These are phyloP conservation scores for Oreochromis grahami DNA, from an alignment of 2,797 vertebrate genomes.

Conservation along the genomic window DNA sequence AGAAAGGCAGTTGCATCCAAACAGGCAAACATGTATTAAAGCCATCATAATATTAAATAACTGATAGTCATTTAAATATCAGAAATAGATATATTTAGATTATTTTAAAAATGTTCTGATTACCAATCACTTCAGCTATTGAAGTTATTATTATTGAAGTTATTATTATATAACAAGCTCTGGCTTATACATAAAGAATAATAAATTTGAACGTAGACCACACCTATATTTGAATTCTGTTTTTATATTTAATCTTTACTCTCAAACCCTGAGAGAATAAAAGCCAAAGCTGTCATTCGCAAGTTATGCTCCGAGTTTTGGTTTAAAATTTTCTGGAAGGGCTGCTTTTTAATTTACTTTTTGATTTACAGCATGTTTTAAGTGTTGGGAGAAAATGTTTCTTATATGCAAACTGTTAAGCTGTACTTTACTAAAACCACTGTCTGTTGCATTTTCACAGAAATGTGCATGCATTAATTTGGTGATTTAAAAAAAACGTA, in stretches of 20 bases:
- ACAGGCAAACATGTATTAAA: neutral
- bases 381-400: neutral
- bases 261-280: neutral
- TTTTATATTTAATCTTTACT: neutral
- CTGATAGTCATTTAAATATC: neutral
- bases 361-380: neutral
- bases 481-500: rapidly evolving
- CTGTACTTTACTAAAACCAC: neutral
- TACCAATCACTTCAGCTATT: neutral
- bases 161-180: neutral
- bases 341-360: neutral
- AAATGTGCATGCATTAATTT: neutral
- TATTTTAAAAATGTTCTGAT: neutral
- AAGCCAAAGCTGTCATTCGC: neutral
- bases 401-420: neutral
- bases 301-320: neutral
- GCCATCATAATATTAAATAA: neutral
- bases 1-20: neutral
- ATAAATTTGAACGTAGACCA: neutral
- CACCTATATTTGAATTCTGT: neutral
- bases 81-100: neutral
- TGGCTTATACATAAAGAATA: neutral
- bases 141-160: neutral
- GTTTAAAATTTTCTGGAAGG: neutral
- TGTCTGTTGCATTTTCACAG: neutral